These are phyloP conservation scores for Ptilorrhoa leucosticta DNA, from an alignment of 2,113 vertebrate species.

Conservation along the genomic window DNA sequence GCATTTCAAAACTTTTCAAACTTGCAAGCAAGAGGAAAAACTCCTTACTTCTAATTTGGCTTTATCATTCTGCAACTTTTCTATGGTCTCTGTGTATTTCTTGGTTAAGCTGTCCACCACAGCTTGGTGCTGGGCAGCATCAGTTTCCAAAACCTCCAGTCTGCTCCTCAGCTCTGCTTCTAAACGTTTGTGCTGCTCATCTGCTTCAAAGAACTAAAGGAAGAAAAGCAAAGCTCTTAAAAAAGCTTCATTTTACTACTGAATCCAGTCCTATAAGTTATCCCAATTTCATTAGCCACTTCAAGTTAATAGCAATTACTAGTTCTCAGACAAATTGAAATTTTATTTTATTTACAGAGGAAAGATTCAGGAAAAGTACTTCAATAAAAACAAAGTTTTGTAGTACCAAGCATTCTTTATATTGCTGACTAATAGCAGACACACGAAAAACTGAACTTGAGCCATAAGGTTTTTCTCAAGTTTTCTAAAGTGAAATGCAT, in stretches of 20 bases:
- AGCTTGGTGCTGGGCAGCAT: constrained; percentile 84
- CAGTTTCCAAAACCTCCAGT: constrained; percentile 82
- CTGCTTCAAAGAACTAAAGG: constrained; percentile 91
- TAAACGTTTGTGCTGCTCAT: constrained; percentile 85
- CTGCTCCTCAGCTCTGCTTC: constrained; percentile 81
- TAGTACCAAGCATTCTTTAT: background rate
- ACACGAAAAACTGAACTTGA: background rate
- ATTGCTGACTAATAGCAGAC: background rate
- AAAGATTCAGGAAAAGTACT: background rate
- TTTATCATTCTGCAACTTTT: constrained; percentile 92
- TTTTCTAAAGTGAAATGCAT: background rate
- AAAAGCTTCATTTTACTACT: background rate
- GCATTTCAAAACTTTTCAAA: constrained; percentile 34
- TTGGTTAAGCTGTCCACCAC: constrained; percentile 83
- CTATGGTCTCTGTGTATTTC: constrained; percentile 89
- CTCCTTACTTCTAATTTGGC: constrained; percentile 86
- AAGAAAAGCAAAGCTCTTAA: background rate
- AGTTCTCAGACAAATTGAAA: background rate
- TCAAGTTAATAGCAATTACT: background rate
- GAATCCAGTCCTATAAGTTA: background rate
- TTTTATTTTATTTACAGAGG: background rate
- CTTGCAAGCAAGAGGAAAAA: background rate
- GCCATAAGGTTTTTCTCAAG: background rate
- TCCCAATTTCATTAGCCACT: background rate
- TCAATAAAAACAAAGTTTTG: background rate